Base-by-base conservation (phyloP, 1,140 invertebrate species). In the Lordiphosa stackelbergi region DNA sequence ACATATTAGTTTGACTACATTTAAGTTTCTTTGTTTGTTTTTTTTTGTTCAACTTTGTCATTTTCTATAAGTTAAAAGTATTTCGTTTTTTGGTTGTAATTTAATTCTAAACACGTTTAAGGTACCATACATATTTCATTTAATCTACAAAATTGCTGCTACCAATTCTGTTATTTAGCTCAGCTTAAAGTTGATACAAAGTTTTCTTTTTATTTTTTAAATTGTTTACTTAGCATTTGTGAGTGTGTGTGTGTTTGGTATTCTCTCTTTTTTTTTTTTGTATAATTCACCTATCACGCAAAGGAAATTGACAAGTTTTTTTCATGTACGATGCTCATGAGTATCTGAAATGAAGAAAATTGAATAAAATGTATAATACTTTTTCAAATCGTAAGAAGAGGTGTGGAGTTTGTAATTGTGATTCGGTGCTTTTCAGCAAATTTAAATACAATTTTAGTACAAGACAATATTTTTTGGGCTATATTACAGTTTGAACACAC, bases 251-350 rank as follows among this genome's bases (percentile, higher is more conserved):
- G 22, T 31, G n/a, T 16, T 46, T 43, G 13, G 12, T 7, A 31
- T 45, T 45, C 28, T 24, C 12, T 7, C 9, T 41, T 19, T 41
- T 5, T 54, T 38, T 55, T 54, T 38, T 55, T 72, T 66, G 73
- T 87, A 87, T 81, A 81, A 66, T 84, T 87, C 72, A 87, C 81
- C 79, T 87, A 87, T 87, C 85, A 87, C 85, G 85, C 77, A 70
- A 87, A 87, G 69, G 83, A 85, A 87, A 87, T 87, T 87, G 85
- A 87, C 85, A 85, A 83, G 85, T 85, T 86, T 85, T n/a, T 87
- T 87, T 87, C 85, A 87, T 87, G 85, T 87, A 68, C 86, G 85
- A 64, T 87, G 85, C 69, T 87, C 85, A 72, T 87, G 85, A 72
- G 85, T 87, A 87, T 87, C 85, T 87, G 85, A 0, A 87, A 87